Evolutionary conservation across 2,797 vertebrate genomes (phyloP), one percentile per base, ranked within the genome.

Genomic region (Takifugu rubripes): DNA sequence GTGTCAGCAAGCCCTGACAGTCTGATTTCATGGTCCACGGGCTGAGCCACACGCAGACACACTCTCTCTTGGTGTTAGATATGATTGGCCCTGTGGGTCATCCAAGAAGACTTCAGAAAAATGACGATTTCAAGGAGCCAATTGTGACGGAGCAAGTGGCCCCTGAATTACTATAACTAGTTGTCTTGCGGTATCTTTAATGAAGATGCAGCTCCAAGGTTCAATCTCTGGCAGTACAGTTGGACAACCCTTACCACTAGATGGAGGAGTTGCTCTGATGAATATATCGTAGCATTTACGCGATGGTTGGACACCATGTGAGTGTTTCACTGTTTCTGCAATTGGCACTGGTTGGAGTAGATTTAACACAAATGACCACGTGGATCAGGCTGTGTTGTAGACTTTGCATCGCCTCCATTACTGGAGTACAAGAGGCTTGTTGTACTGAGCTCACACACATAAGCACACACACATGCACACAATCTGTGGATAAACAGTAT

Each of bases 11-110:
- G 84, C 76, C 85, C 76, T 83, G 81, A 82, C 83, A 81, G 77
- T 77, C 77, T 84, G 80, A 86, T 90, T 88, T 89, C 80, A 87
- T 82, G 85, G 82, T 77, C 81, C 72, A 63, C 65, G 61, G 78
- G 66, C 68, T 52, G 25, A 52, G 70, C 59, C 56, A 33, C 68
- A 64, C 78, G 74, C 66, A 71, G 54, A 72, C 59, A 52, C 25
- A 64, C 62, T 68, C 59, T 44, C 45, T 72, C 64, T 75, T 8
- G 16, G 52, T 76, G 71, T 16, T 45, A 2, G 58, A 66, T 56
- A 74, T 75, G 77, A 80, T 72, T 80, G 82, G 73, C 62, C 66
- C n/a, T 21, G 24, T 1, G 24, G 70, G 54, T 71, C 51, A 47
- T 74, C 36, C 11, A 49, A 62, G 63, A 78, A 52, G 60, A 74